Evolutionary conservation across 2,113 vertebrate species (phyloP).

Genomic region (Labeo catla): DNA sequence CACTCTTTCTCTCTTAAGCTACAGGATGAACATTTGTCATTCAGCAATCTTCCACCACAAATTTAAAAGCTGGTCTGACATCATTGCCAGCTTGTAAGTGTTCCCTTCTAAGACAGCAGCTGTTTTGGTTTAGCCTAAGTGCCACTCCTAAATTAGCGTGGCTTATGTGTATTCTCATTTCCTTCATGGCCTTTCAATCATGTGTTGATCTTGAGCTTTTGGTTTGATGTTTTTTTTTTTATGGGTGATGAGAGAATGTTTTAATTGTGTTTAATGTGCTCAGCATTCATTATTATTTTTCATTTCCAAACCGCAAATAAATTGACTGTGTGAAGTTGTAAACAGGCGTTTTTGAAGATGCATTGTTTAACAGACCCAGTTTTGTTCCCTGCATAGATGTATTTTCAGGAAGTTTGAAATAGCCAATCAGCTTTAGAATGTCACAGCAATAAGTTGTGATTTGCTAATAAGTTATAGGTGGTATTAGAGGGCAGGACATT

Average conservation of each 20-base stretch:
- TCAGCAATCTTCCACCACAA: slow-evolving; percentile 41
- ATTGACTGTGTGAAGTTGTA: slow-evolving; percentile 9
- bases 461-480: not conserved
- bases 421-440: not conserved
- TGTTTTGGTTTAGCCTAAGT: slow-evolving; percentile 52
- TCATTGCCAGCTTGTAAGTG: slow-evolving; percentile 44
- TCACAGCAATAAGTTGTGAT: not conserved
- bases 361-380: not conserved
- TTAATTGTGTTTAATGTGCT: slow-evolving; percentile 22
- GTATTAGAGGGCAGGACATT: not conserved
- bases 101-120: slow-evolving; percentile 47
- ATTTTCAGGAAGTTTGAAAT: not conserved
- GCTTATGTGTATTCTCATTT: slow-evolving; percentile 31
- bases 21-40: slow-evolving; percentile 41
- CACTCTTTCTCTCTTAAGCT: slow-evolving; percentile 16
- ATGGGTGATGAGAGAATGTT: slow-evolving; percentile 6
- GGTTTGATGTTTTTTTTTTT: slow-evolving; percentile 28
- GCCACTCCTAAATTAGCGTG: slow-evolving; percentile 42
- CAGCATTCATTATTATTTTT: slow-evolving; percentile 4
- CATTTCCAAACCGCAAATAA: not conserved
- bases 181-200: slow-evolving; percentile 46
- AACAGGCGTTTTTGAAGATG: not conserved
- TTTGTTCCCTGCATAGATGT: not conserved
- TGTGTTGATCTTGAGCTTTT: slow-evolving; percentile 9
- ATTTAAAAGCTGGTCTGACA: slow-evolving; percentile 48